Evolutionary conservation across 2,797 vertebrate genomes (phyloP).

Genomic region (Clarias platycephalus): DNA sequence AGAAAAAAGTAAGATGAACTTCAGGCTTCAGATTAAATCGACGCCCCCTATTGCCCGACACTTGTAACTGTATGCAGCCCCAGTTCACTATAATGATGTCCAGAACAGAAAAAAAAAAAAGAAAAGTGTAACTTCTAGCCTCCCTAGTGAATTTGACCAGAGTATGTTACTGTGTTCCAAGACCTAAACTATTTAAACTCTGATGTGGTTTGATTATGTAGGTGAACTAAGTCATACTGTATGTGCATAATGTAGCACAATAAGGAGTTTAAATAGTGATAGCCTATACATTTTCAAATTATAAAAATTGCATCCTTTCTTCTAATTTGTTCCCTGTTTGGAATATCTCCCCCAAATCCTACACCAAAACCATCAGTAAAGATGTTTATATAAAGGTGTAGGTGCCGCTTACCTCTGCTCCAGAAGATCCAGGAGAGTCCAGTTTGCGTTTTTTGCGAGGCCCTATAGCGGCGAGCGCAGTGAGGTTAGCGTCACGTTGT

Average conservation of each 20-base stretch:
- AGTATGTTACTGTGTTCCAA: neutral
- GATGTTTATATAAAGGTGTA: neutral
- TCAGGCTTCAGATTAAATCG: neutral
- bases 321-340: neutral
- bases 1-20: neutral
- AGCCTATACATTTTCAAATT: neutral
- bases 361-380: neutral
- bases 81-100: neutral
- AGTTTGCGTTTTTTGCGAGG: slow-evolving; percentile 91
- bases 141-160: neutral
- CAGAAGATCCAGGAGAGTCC: slow-evolving; percentile 81
- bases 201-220: neutral
- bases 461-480: slow-evolving; percentile 91
- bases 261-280: neutral
- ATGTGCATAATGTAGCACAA: neutral
- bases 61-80: neutral
- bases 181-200: neutral
- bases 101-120: too few species aligned
- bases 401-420: slow-evolving; percentile 78
- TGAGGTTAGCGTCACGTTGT: slow-evolving; percentile 92
- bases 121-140: neutral
- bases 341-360: neutral
- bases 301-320: neutral
- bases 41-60: neutral
- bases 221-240: neutral